phyloP scores from a whole-genome alignment of 1,140 invertebrate species.

The Ips nitidus region DNA sequence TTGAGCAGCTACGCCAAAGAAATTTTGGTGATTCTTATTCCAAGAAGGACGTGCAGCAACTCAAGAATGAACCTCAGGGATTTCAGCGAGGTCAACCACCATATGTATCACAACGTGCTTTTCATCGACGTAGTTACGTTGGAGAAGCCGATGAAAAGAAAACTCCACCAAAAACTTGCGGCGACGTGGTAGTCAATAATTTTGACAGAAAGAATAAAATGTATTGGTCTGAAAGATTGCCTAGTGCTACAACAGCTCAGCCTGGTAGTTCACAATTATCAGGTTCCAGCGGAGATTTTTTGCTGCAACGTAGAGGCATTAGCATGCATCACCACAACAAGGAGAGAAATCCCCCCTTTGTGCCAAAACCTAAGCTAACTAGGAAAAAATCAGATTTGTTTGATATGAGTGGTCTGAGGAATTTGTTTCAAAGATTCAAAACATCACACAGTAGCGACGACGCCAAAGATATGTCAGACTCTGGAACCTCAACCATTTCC shows the following conservation, averaged over 20 bases:
- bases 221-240: constrained; percentile 16
- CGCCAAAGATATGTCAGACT: constrained; percentile 18
- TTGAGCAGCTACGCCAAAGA: constrained; percentile 17
- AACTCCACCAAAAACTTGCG: neutral
- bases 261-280: neutral
- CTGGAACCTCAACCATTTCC: constrained; percentile 14
- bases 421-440: constrained; percentile 21
- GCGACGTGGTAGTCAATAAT: constrained; percentile 13
- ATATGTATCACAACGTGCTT: constrained; percentile 9
- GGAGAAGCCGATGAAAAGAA: neutral
- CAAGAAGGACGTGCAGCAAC: constrained; percentile 9
- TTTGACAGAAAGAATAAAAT: constrained; percentile 15
- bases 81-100: constrained; percentile 1
- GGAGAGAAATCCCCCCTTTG: constrained; percentile 17
- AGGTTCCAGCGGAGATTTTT: constrained; percentile 11
- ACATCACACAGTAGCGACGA: neutral
- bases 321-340: constrained; percentile 8
- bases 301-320: constrained; percentile 11
- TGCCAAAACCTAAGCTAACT: neutral
- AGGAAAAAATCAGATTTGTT: constrained; percentile 7
- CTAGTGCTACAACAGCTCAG: neutral
- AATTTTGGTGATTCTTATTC: constrained; percentile 31
- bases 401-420: constrained; percentile 11
- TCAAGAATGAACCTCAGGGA: neutral
- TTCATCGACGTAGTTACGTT: constrained; percentile 18